phyloP scores from a whole-genome alignment of 1,140 invertebrate species.

The Formica exsecta region DNA sequence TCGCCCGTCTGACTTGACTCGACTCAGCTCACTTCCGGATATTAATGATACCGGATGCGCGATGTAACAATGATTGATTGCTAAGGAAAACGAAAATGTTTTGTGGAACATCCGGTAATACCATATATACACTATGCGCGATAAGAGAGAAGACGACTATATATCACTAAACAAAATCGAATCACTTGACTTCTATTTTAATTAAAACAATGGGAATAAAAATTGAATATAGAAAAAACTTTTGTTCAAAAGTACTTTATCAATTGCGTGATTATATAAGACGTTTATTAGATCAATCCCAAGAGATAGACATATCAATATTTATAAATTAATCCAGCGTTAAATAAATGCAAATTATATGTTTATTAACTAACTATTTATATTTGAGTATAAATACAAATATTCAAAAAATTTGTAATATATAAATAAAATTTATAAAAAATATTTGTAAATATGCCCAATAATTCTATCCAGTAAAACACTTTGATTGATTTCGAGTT shows the following conservation, averaged over 20 bases:
- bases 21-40: constrained; percentile 53
- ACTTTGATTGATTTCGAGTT: background rate
- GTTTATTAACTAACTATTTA: background rate
- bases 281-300: background rate
- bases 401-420: constrained; percentile 9
- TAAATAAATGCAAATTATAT: background rate
- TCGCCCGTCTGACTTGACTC: constrained; percentile 44
- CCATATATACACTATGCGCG: background rate
- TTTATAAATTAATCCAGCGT: background rate
- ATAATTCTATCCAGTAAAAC: background rate
- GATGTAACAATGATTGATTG: constrained; percentile 69
- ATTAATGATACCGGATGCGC: constrained; percentile 64
- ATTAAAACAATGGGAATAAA: constrained; percentile 20
- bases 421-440: background rate
- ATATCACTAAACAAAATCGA: constrained; percentile 13
- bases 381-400: background rate
- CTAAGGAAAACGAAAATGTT: constrained; percentile 8
- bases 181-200: background rate
- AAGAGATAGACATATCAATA: background rate
- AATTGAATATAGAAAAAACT: background rate
- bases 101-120: constrained; percentile 6
- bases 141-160: background rate
- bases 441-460: background rate
- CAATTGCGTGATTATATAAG: background rate
- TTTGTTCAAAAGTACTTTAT: background rate